Percentiles rank a stretch among this genome's conserved stretches.
These are phyloP conservation scores for Drosophila koepferae DNA, from an alignment of 2,888 invertebrate genomes.

Conservation along the genomic window DNA sequence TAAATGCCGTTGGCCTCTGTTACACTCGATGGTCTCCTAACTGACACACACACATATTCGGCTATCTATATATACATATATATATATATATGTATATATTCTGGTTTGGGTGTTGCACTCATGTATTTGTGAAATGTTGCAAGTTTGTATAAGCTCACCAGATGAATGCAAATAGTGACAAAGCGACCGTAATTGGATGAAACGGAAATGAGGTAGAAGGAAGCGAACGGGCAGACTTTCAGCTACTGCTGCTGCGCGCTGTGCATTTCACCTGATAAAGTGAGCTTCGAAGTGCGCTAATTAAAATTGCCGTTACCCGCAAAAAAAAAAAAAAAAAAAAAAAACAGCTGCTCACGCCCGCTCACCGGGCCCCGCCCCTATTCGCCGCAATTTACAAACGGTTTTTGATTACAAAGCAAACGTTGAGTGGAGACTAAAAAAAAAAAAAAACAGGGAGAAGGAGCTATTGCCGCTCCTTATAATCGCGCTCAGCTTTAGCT, in stretches of 20 bases:
- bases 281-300: slow-evolving; percentile 65
- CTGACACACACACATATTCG: not conserved
- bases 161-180: slow-evolving; percentile 62
- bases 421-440: slow-evolving; percentile 22
- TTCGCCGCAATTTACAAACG: slow-evolving; percentile 48
- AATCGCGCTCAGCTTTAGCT: slow-evolving; percentile 9
- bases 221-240: slow-evolving; percentile 21
- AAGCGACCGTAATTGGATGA: slow-evolving; percentile 60
- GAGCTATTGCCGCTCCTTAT: slow-evolving; percentile 19
- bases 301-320: slow-evolving; percentile 58
- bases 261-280: slow-evolving; percentile 47
- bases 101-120: slow-evolving; percentile 1
- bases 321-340: no score
- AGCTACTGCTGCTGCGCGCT: slow-evolving; percentile 5
- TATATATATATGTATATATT: not conserved
- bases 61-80: not conserved
- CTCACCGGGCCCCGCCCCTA: not conserved
- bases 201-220: slow-evolving; percentile 65
- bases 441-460: not conserved
- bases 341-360: slow-evolving; percentile 24
- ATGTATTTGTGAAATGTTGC: slow-evolving; percentile 17
- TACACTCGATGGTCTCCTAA: not conserved
- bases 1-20: slow-evolving; percentile 10
- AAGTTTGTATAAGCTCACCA: slow-evolving; percentile 49
- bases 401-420: slow-evolving; percentile 56